Percentiles rank a stretch among this genome's conserved stretches.
Evolutionary conservation across 2,797 vertebrate species (phyloP).

Genomic region (Hemitrygon akajei): DNA sequence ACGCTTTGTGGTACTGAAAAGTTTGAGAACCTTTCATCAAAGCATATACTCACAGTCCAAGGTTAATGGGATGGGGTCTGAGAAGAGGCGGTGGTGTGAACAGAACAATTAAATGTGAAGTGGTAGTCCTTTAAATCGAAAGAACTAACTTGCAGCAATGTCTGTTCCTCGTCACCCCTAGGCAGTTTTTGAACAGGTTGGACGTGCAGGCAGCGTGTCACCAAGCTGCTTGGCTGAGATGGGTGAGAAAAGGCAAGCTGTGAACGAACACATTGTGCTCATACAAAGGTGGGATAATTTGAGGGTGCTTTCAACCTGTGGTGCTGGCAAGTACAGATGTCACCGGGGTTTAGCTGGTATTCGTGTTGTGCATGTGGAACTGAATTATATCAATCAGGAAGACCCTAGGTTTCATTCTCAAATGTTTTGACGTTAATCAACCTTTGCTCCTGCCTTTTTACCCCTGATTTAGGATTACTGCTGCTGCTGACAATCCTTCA

Average conservation of each 20-base stretch:
- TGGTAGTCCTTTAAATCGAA: neutral
- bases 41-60: neutral
- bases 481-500: neutral
- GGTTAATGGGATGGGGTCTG: neutral
- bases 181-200: neutral
- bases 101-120: neutral
- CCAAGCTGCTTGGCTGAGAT: neutral
- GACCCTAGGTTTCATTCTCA: neutral
- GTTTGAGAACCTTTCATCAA: neutral
- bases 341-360: neutral
- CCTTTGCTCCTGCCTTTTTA: no score
- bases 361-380: neutral
- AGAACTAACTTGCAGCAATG: neutral
- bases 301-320: neutral
- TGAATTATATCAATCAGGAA: neutral
- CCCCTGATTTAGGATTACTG: neutral
- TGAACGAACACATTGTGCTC: neutral
- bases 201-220: neutral
- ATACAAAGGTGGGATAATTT: neutral
- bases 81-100: no score
- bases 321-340: neutral
- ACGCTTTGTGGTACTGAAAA: neutral
- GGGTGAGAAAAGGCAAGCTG: neutral
- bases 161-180: neutral
- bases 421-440: neutral